Conservation (phyloP, 2,113 vertebrate species). For the Xyrauchen texanus region DNA sequence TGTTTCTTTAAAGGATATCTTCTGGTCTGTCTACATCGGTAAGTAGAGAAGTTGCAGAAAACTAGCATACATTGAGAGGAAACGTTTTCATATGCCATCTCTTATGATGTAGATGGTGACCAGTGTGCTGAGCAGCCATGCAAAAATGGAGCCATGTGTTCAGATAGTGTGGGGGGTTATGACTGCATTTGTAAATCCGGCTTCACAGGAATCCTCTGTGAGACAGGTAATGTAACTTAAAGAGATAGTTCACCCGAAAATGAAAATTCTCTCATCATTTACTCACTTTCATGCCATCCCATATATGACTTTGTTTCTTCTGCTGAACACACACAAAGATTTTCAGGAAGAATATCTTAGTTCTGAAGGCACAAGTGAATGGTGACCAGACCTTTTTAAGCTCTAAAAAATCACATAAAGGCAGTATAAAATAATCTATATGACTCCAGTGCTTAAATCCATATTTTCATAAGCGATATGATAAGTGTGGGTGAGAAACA, state of each 20-base stretch:
- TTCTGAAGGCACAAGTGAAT: too few species aligned
- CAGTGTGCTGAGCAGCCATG: slow-evolving; percentile 75
- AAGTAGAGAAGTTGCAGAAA: slow-evolving; percentile 51
- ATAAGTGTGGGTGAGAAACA: too few species aligned
- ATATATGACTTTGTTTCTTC: too few species aligned
- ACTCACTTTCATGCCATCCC: too few species aligned
- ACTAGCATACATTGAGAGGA: not conserved
- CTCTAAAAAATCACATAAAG: too few species aligned
- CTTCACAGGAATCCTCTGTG: slow-evolving; percentile 73
- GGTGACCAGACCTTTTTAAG: too few species aligned
- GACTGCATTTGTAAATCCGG: slow-evolving; percentile 79
- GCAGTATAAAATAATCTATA: too few species aligned
- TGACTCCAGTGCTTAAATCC: too few species aligned
- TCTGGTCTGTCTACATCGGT: slow-evolving; percentile 80
- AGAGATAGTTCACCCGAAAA: not conserved
- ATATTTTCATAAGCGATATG: too few species aligned
- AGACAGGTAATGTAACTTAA: slow-evolving; percentile 62
- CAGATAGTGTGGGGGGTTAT: slow-evolving; percentile 78
- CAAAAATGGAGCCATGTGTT: slow-evolving; percentile 78
- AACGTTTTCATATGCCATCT: not conserved
- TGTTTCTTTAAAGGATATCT: slow-evolving; percentile 74
- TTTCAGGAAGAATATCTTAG: too few species aligned
- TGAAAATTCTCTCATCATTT: too few species aligned
- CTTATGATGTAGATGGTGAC: slow-evolving; percentile 72
- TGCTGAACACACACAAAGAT: too few species aligned